These are phyloP conservation scores for Epirrita christyi DNA, from an alignment of 2,888 invertebrate species.

Conservation along the genomic window DNA sequence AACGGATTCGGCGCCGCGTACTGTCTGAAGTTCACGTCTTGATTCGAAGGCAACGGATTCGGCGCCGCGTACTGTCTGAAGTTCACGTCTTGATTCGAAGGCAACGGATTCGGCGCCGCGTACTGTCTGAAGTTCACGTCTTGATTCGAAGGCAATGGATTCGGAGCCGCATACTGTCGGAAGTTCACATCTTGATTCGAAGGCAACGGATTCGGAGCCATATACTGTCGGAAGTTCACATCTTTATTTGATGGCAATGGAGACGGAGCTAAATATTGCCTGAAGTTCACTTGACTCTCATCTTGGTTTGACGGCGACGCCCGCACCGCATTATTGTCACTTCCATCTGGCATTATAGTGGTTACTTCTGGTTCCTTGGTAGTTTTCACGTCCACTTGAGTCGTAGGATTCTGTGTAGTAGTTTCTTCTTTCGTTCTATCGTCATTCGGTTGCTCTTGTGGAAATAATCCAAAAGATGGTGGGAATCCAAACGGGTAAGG, in stretches of 20 bases:
- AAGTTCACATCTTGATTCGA: slow-evolving; percentile 31
- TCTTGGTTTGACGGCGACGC: slow-evolving; percentile 68
- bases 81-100: slow-evolving; percentile 66
- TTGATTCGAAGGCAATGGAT: slow-evolving; percentile 38
- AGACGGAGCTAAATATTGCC: slow-evolving; percentile 56
- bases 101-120: slow-evolving; percentile 43
- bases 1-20: slow-evolving; percentile 26
- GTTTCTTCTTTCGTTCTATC: slow-evolving; percentile 61
- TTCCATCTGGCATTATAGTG: slow-evolving; percentile 63
- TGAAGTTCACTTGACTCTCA: slow-evolving; percentile 54
- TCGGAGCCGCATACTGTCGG: too few species aligned
- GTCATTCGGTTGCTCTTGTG: slow-evolving; percentile 55
- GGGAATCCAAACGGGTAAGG: slow-evolving; percentile 77
- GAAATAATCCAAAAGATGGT: slow-evolving; percentile 62
- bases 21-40: slow-evolving; percentile 31
- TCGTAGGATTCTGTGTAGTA: slow-evolving; percentile 53
- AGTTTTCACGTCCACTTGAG: slow-evolving; percentile 51
- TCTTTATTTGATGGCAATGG: slow-evolving; percentile 38
- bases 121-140: slow-evolving; percentile 31
- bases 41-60: slow-evolving; percentile 37
- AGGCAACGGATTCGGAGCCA: slow-evolving; percentile 26
- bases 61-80: slow-evolving; percentile 64
- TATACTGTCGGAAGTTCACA: slow-evolving; percentile 30
- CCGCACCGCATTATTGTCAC: slow-evolving; percentile 68
- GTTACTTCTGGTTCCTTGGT: slow-evolving; percentile 58